Conservation (phyloP, 2,113 vertebrate genomes). For the Arothron firmamentum region DNA sequence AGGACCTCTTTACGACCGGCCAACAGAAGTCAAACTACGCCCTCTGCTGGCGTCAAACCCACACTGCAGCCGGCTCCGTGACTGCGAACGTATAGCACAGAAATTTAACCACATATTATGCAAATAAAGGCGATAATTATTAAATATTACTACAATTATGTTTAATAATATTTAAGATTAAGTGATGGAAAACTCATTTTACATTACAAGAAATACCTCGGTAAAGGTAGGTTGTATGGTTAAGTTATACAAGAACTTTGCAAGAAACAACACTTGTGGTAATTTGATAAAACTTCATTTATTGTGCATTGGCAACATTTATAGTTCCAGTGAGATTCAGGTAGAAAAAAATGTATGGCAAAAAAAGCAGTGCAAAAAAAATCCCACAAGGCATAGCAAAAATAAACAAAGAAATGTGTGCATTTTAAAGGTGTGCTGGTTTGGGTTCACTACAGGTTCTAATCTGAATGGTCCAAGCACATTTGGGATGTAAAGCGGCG, state of each 20-base stretch:
- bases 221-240: no score
- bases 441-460: constrained; percentile 15
- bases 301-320: constrained; percentile 54
- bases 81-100: no score
- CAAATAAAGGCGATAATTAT: no score
- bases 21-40: no score
- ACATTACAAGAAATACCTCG: no score
- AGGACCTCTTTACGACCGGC: not conserved
- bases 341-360: constrained; percentile 28
- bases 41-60: not conserved
- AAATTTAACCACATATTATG: no score
- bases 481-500: constrained; percentile 7
- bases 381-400: constrained; percentile 22
- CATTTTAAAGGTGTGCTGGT: constrained; percentile 42
- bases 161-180: no score
- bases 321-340: constrained; percentile 44
- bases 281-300: constrained; percentile 38
- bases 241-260: not conserved
- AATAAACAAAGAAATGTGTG: constrained; percentile 1
- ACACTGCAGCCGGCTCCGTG: not conserved
- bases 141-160: no score
- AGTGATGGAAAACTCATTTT: no score
- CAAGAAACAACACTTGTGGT: not conserved
- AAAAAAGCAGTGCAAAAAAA: constrained; percentile 42
- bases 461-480: not conserved